Evolutionary conservation across 2,797 vertebrate species (phyloP), one percentile per base, ranked within the genome.

Genomic region (Gephyroberyx darwinii): DNA sequence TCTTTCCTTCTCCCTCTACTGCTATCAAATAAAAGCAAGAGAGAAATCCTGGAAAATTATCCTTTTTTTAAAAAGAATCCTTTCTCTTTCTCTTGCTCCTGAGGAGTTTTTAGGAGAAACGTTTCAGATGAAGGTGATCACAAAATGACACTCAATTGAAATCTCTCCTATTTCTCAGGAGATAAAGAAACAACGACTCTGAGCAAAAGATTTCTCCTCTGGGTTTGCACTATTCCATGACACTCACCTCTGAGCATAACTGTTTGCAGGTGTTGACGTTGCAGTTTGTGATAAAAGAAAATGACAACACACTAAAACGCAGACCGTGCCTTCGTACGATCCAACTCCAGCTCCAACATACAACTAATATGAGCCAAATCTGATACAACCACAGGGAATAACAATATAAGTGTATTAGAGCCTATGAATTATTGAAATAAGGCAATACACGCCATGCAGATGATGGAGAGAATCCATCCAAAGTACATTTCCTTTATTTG

Each of bases 401-500:
- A 48, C 63, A 53, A 54, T 63, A 79, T 41, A 65, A 73, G 41
- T 82, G 5, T 73, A 73, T 71, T 66, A 83, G 9, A 55, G n/a
- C 70, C 55, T 51, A 39, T 78, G 56, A 37, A 71, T 86, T 63
- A 78, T 81, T 80, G 48, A 81, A 79, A 84, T 37, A 45, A 61
- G 57, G 54, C 69, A 60, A 65, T 47, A 14, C 74, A 69, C 22
- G 55, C 51, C 67, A 2, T 57, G 39, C 51, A 73, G 68, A 75
- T 57, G 76, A 64, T 55, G 0, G 4, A 65, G 53, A 67, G 53
- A 66, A 77, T 73, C 79, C 20, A 74, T 76, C 58, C 50, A 73
- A 76, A 85, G 72, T 22, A 75, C 76, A 75, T 84, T 75, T 75
- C 26, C 63, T 75, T 69, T 62, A 84, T 84, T 86, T 86, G 58